These are phyloP conservation scores for Aphrocallistes beatrix DNA, from an alignment of 37 sponge, comb jelly and placozoan genomes.

Conservation along the genomic window DNA sequence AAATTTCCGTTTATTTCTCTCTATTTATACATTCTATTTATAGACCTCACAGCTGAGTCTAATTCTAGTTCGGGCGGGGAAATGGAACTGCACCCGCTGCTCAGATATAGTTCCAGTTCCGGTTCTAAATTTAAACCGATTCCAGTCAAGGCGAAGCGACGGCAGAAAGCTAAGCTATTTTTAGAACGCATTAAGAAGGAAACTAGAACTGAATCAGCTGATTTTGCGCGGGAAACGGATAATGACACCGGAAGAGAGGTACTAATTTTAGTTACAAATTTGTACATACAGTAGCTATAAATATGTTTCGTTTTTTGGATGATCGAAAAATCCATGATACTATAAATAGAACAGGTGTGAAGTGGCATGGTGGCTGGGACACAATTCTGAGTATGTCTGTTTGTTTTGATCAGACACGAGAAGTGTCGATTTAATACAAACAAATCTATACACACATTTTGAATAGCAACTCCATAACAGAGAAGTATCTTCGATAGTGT, in stretches of 20 bases:
- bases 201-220: background rate
- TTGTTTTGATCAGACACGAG: background rate
- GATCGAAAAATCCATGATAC: too few relatives aligned
- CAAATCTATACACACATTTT: background rate
- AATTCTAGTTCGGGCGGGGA: background rate
- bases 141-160: background rate
- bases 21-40: background rate
- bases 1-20: background rate
- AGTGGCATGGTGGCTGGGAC: too few relatives aligned
- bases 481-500: background rate
- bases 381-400: too few relatives aligned
- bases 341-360: too few relatives aligned
- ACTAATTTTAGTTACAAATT: too few relatives aligned
- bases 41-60: background rate
- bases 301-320: too few relatives aligned
- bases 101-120: background rate
- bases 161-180: conserved; percentile 8
- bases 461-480: background rate
- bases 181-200: background rate
- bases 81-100: background rate
- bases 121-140: conserved; percentile 2
- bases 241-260: background rate
- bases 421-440: background rate
- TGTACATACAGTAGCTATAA: too few relatives aligned
- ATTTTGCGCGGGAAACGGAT: background rate